Evolutionary conservation across 2,113 vertebrate species (phyloP), one percentile per base, ranked within the genome.

Genomic region (Stigmatopora argus): DNA sequence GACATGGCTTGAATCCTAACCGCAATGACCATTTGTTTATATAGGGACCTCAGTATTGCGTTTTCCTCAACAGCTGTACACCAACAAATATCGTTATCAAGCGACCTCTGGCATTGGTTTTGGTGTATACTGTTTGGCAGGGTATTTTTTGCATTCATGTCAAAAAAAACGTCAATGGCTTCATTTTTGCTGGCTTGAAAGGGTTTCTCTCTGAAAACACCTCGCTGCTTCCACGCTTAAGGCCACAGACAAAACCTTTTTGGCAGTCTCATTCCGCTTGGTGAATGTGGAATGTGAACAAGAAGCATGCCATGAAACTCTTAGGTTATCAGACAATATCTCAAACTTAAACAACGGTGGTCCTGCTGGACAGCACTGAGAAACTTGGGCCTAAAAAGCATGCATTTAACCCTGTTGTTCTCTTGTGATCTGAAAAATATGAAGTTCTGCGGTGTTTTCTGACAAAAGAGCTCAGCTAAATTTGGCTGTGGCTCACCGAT

Each of bases 381-480:
- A 80, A 75, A 71, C 72, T 67, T 70, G 59, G 77, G 67, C 69
- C 78, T 64, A 19, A 83, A 74, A 74, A 78, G 84, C 81, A 81
- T 83, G 68, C 74, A 78, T 84, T 76, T 82, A 75, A 85, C 85
- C 84, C 79, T 69, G 83, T 74, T 78, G 69, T 69, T 74, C 73
- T 80, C 69, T 73, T 14, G 71, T 86, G 85, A 89, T 90, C 85
- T 83, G 75, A 90, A 80, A 70, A 66, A 64, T 73, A 72, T 71
- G 64, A 80, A 72, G 79, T 71, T 78, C 72, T 84, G 83, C 41
- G 77, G 84, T 83, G 82, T 83, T 89, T 75, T 80, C 82, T 79
- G 79, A 83, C 75, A 83, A 83, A 85, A 80, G 82, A 86, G 83
- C 81, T 65, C 65, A 64, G 81, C 88, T 90, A 89, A 89, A 91